Base-by-base conservation (phyloP, 2,888 invertebrate genomes). In the Lasioglossum zephyrum region DNA sequence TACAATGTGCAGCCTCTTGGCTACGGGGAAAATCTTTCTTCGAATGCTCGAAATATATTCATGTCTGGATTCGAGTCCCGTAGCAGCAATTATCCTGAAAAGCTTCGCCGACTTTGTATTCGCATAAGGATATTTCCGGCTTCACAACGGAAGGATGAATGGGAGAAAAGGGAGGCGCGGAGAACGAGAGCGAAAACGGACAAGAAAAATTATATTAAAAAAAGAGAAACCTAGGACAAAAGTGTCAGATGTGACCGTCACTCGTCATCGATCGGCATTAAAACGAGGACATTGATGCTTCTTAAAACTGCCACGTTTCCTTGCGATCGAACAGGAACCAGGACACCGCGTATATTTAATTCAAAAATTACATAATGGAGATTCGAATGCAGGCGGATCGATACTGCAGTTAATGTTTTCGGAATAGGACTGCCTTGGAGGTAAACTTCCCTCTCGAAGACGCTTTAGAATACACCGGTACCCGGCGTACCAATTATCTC, bases 71-170 rank as follows among this genome's bases (percentile, higher is more conserved):
- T 88, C 88, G 90, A 88, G 91, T 87, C 89, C 87, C 85, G 86
- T 77, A 89, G 90, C 89, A 89, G 92, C 92, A 93, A 92, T 93
- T 93, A 93, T 93, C 89, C 87, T 86, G 82, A 84, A 83, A 89
- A 90, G 86, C 88, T 91, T 81, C 85, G 83, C 82, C 90, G 89
- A 92, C 91, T 92, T 91, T 91, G 86, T 88, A 89, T 92, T 82
- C 91, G 90, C 90, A 88, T 90, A 87, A 90, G 88, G 89, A 87
- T 90, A 87, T 89, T 87, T 82, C 81, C 77, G 82, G 76, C 77
- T 77, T 81, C 72, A 44, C 70, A 74, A 44, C 81, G 82, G 74
- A 73, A 73, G 77, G 66, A 69, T 41, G 77, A 79, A 18, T 18
- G 57, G 75, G 77, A 31, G 49, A 73, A 49, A 81, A 70, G 47